phyloP scores from a whole-genome alignment of 2,888 invertebrate genomes.

The Xylocampa areola region DNA sequence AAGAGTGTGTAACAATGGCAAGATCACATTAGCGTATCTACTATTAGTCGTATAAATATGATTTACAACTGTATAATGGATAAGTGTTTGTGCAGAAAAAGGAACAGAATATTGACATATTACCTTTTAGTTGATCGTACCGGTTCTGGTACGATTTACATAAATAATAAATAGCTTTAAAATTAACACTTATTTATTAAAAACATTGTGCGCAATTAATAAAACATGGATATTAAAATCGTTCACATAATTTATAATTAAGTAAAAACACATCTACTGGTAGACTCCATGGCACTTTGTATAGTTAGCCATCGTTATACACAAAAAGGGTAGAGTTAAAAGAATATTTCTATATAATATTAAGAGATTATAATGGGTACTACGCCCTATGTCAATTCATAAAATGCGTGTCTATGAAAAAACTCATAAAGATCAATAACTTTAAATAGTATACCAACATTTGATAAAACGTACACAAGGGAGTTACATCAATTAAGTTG shows the following conservation, averaged over 20 bases:
- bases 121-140: conserved; percentile 24
- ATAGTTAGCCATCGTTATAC: conserved; percentile 50
- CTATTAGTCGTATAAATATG: conserved; percentile 39
- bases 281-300: conserved; percentile 62
- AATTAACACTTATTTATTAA: conserved; percentile 43
- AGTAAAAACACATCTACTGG: conserved; percentile 41
- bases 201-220: conserved; percentile 57
- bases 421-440: conserved; percentile 44
- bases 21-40: conserved; percentile 64
- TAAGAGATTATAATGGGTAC: conserved; percentile 53
- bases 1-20: conserved; percentile 69
- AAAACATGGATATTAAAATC: conserved; percentile 38
- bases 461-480: conserved; percentile 43
- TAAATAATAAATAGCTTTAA: conserved; percentile 37
- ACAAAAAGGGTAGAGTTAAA: conserved; percentile 34
- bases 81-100: conserved; percentile 56
- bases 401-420: conserved; percentile 57
- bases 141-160: conserved; percentile 22
- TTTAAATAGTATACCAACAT: conserved; percentile 45
- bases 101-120: conserved; percentile 43
- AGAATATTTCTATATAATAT: conserved; percentile 39
- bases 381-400: conserved; percentile 46
- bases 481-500: conserved; percentile 41
- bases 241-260: conserved; percentile 41
- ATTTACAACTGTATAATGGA: conserved; percentile 33